Base-by-base conservation (phyloP, 2,113 vertebrate species). In the Choloepus hoffmanni region DNA sequence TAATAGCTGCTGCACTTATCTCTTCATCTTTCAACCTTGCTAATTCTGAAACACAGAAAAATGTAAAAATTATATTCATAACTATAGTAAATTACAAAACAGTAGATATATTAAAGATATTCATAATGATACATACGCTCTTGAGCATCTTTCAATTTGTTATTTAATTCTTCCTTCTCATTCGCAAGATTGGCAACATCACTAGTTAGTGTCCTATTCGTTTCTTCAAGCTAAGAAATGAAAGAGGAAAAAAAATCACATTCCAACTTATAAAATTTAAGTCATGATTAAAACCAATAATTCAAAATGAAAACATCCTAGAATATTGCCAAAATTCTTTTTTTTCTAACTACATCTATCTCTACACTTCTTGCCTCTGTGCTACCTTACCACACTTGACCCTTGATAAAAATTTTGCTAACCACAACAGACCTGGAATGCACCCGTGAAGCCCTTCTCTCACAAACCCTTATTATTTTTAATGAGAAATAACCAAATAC, bases 81-180 rank as follows among this genome's bases (percentile, higher is more conserved):
- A 53, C 18, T n/a, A 76, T 2, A 48, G 36, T 28, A 78, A 28
- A n/a, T 76, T 72, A 77, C 26, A 92, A 62, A 30, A 45, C 3
- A 4, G 1, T 53, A 83, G 3, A 3, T 15, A 43, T 43, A 87
- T 8, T 95, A 60, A 91, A 89, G 92, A 68, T 53, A 81, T 96
- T 92, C 28, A 11, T 45, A 2, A 60, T 87, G 89, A 95, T 97
- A 98, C 98, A 92, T 98, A 99, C 99, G 99, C 95, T 99, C 99
- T 90, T 99, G 98, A 28, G 97, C 95, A 84, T 99, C 99, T 97
- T 99, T 99, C 90, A 99, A 90, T 97, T 99, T 99, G 98, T 99
- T 99, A 98, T 99, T 99, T 74, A 99, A 97, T 85, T 99, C 99
- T 97, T 99, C 99, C 96, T 99, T 99, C 98, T 99, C 99, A 93